These are phyloP conservation scores for Sebastes wilsoni DNA, from an alignment of 2,797 vertebrate genomes.

Conservation along the genomic window DNA sequence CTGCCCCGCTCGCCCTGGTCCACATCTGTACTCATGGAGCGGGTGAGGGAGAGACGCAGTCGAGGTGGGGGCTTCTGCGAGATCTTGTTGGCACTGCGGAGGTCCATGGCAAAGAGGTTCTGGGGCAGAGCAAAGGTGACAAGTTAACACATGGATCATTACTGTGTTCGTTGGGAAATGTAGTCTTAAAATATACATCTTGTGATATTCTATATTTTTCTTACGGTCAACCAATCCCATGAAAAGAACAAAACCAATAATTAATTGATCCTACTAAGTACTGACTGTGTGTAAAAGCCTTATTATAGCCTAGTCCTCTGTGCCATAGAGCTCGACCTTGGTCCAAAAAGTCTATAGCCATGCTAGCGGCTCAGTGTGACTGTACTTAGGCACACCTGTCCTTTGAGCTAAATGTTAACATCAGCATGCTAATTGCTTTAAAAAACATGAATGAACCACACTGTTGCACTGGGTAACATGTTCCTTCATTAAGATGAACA, in stretches of 20 bases:
- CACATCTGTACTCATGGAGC: slow-evolving; percentile 85
- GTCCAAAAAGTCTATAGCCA: too few relatives aligned
- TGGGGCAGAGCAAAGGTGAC: slow-evolving; percentile 54
- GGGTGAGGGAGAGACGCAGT: slow-evolving; percentile 92
- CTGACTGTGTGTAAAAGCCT: background rate
- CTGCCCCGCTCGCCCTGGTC: slow-evolving; percentile 63
- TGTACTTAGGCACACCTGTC: background rate
- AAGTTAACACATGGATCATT: background rate
- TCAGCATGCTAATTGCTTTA: background rate
- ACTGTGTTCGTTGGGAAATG: background rate
- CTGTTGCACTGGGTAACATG: too few relatives aligned
- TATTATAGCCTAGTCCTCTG: background rate
- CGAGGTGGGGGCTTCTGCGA: slow-evolving; percentile 84
- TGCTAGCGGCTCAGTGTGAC: background rate
- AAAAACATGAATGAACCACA: too few relatives aligned
- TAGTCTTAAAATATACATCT: background rate
- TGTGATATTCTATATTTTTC: background rate
- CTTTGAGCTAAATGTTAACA: background rate
- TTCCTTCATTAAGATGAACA: too few relatives aligned
- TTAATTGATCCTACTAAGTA: background rate
- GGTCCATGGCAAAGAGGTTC: slow-evolving; percentile 96
- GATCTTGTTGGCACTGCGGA: slow-evolving; percentile 92
- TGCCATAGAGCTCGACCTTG: too few relatives aligned
- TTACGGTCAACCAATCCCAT: background rate
- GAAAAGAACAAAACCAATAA: background rate